These are phyloP conservation scores for Trichacis sp. DNA, from an alignment of 2,888 invertebrate species.

Conservation along the genomic window DNA sequence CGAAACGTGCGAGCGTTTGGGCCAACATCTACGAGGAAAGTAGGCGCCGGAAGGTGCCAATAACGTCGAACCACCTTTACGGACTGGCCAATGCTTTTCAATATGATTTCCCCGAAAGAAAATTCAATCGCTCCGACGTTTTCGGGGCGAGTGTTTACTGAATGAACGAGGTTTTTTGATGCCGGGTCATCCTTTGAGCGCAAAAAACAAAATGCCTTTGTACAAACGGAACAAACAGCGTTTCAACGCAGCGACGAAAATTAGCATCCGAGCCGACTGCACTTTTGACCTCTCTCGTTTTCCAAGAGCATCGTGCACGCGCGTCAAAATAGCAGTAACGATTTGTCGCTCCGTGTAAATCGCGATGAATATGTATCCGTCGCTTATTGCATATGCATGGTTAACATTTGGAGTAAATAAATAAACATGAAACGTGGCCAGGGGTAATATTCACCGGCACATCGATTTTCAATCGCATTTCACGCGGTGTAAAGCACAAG, in stretches of 20 bases:
- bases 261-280: no score
- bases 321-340: background rate
- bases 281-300: no score
- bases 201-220: background rate
- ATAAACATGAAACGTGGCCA: no score
- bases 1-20: conserved; percentile 49
- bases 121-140: conserved; percentile 49
- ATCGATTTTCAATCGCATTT: no score
- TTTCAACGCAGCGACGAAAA: background rate
- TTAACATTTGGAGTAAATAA: no score
- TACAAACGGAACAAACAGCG: background rate
- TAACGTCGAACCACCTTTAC: conserved; percentile 52
- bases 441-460: no score
- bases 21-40: conserved; percentile 53
- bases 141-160: conserved; percentile 48
- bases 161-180: no score
- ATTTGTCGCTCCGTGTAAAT: no score
- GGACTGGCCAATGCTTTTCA: conserved; percentile 55
- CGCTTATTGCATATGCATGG: no score
- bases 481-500: no score
- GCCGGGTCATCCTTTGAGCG: conserved; percentile 4
- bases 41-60: conserved; percentile 49
- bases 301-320: no score
- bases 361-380: no score
- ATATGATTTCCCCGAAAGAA: conserved; percentile 51